Base-by-base conservation (phyloP, 2,113 vertebrate genomes). In the Plecturocebus donacophilus region DNA sequence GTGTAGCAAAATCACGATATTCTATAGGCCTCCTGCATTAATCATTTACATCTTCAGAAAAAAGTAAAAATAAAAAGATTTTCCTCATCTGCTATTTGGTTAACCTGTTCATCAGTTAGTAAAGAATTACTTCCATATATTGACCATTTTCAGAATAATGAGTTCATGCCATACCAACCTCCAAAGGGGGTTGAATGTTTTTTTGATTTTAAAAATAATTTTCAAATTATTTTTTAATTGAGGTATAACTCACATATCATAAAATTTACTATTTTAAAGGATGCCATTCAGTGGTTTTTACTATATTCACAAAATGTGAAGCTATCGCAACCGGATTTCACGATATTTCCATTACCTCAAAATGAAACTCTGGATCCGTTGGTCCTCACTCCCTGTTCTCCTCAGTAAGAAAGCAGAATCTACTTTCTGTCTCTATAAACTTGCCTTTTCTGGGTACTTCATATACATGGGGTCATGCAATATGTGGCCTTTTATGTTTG, bases 81-180 rank as follows among this genome's bases (percentile, higher is more conserved):
- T 76, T 47, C 38, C 19, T 80, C 38, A 80, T 73, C 35, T 68
- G 80, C 56, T 93, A 56, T 86, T 95, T 87, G 47, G 23, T 68
- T 85, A 66, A 27, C 47, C 40, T 75, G 38, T 71, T 42, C 73
- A 17, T 82, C 6, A 30, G 21, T 23, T 38, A 81, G 20, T 68
- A 75, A 1, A 82, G 66, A 79, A 92, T 80, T 80, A 86, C 73
- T 96, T 90, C 38, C 64, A 82, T 30, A 85, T 85, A 90, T 66
- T 92, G 30, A 86, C 20, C 64, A 52, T 68, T 58, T 86, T 68
- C 52, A 75, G 54, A 92, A 68, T 75, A 45, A 45, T 73, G 20
- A 75, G 32, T 91, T 93, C 58, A 91, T 47, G 23, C 20, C 82
- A 95, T 3, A 71, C 42, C n/a, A 80, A 75, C 17, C 40, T n/a